phyloP scores from a whole-genome alignment of 2,113 vertebrate genomes.

The Cryptoleucopteryx plumbea region DNA sequence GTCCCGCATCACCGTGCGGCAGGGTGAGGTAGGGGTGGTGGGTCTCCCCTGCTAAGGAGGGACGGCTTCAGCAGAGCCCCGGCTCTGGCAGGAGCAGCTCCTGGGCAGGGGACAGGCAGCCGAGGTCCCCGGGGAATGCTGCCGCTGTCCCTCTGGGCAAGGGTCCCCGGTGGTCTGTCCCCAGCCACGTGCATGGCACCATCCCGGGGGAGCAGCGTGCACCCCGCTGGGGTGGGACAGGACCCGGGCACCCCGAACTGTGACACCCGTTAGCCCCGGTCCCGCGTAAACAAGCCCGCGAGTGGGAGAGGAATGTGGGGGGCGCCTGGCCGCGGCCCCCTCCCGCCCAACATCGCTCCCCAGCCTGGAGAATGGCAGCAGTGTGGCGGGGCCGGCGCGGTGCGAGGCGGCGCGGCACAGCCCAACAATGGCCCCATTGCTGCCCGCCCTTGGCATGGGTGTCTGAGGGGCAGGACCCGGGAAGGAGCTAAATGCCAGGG shows the following conservation, averaged over 20 bases:
- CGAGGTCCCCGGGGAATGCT: fast-evolving
- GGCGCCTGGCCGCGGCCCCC: not conserved
- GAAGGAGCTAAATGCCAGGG: slow-evolving; percentile 46
- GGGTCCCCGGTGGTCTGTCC: not conserved
- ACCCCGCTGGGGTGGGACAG: fast-evolving
- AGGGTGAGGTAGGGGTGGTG: not conserved
- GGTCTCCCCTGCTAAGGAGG: not conserved
- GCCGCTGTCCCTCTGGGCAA: fast-evolving
- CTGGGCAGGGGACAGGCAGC: not conserved
- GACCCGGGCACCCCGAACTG: fast-evolving
- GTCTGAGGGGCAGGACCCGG: slow-evolving; percentile 70
- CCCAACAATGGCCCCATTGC: slow-evolving; percentile 85
- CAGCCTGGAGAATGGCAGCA: slow-evolving; percentile 69
- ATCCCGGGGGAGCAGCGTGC: not conserved
- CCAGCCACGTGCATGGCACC: not conserved
- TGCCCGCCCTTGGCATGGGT: slow-evolving; percentile 39
- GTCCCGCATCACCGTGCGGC: fast-evolving
- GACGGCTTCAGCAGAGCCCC: fast-evolving
- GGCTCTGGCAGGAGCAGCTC: not conserved
- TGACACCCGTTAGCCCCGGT: fast-evolving
- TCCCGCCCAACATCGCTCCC: not conserved
- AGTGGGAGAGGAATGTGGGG: slow-evolving; percentile 73
- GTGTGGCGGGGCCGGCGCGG: slow-evolving; percentile 68
- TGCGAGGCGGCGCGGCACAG: slow-evolving; percentile 60
- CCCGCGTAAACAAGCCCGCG: not conserved